Evolutionary conservation across 2,113 vertebrate species (phyloP).

Genomic region (Coptodon rendalli): DNA sequence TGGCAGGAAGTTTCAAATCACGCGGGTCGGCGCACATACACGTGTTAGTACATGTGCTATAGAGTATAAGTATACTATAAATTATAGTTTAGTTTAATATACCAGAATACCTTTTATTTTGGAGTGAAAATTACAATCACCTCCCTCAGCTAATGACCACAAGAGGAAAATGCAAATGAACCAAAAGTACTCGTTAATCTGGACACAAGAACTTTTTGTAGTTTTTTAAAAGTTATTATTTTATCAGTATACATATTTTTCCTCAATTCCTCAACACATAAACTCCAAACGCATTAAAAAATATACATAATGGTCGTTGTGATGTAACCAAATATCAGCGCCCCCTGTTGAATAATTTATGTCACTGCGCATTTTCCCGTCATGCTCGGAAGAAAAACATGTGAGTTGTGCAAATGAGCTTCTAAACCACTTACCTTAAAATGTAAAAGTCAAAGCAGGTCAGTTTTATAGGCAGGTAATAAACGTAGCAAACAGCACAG

Average conservation of each 20-base stretch:
- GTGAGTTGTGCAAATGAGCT: background rate
- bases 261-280: background rate
- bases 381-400: background rate
- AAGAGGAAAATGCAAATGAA: background rate
- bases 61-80: background rate
- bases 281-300: background rate
- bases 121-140: background rate
- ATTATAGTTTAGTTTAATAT: background rate
- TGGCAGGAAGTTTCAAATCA: background rate
- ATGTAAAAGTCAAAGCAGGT: background rate
- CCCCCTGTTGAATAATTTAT: background rate
- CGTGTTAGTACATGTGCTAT: background rate
- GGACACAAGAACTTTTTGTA: background rate
- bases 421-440: background rate
- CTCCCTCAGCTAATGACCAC: background rate
- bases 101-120: background rate
- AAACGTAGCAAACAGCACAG: background rate
- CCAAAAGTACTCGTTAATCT: background rate
- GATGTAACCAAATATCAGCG: background rate
- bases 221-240: background rate
- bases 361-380: background rate
- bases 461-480: background rate
- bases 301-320: background rate
- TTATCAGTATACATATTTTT: background rate
- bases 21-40: rapidly evolving